Evolutionary conservation across 2,797 vertebrate species (phyloP).

Genomic region (Rhynchonycteris naso): DNA sequence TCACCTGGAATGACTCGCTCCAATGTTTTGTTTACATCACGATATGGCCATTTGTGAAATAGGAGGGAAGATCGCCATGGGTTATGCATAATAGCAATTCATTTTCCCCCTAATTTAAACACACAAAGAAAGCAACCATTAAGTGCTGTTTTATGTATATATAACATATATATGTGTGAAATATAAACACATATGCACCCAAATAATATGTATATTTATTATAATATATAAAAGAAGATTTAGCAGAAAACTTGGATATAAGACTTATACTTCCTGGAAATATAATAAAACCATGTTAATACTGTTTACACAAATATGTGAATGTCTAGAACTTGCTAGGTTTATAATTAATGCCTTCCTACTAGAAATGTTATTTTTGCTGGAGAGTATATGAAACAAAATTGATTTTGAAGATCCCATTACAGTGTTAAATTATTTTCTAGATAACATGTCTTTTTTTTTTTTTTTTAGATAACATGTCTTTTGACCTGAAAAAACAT

Average conservation of each 20-base stretch:
- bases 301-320: constrained; percentile 86
- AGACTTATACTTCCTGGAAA: constrained; percentile 85
- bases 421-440: constrained; percentile 86
- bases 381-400: constrained; percentile 85
- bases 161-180: constrained; percentile 64
- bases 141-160: constrained; percentile 80
- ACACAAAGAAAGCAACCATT: constrained; percentile 82
- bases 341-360: constrained; percentile 86
- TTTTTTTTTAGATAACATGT: constrained; percentile 84
- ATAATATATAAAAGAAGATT: constrained; percentile 81
- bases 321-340: constrained; percentile 87
- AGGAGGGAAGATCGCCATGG: constrained; percentile 74
- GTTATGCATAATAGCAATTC: constrained; percentile 82
- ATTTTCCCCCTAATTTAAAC: constrained; percentile 69
- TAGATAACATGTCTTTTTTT: constrained; percentile 81
- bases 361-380: constrained; percentile 88
- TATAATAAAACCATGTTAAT: constrained; percentile 86
- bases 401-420: constrained; percentile 82
- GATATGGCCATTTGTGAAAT: constrained; percentile 93
- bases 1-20: constrained; percentile 90
- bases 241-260: constrained; percentile 82
- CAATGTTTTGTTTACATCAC: constrained; percentile 92
- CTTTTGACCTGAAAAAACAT: constrained; percentile 83
- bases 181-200: constrained; percentile 56
- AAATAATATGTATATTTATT: constrained; percentile 83